Conservation (phyloP, 2,113 vertebrate genomes). For the Hipposideros armiger region DNA sequence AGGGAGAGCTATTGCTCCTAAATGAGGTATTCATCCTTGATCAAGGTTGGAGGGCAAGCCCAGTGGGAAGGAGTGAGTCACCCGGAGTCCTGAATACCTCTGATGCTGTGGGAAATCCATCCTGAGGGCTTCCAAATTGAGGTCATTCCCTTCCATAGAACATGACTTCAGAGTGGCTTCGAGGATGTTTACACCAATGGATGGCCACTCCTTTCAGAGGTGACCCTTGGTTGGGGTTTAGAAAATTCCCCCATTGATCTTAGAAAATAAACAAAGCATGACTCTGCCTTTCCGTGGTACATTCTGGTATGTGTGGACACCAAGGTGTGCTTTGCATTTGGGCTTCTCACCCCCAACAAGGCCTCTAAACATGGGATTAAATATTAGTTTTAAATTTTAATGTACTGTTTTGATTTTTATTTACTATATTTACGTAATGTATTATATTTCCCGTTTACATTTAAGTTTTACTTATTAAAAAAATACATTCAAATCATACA, state of each 20-base stretch:
- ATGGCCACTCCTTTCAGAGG: neutral
- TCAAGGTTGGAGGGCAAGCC: neutral
- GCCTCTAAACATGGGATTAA: neutral
- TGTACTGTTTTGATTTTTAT: neutral
- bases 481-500: neutral
- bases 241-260: neutral
- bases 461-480: neutral
- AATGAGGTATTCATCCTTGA: neutral
- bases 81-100: neutral
- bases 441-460: neutral
- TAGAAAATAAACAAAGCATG: neutral
- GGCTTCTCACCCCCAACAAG: neutral
- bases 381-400: neutral
- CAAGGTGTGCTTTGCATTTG: neutral
- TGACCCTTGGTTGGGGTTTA: constrained; percentile 5
- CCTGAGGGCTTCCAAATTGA: neutral
- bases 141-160: constrained; percentile 44
- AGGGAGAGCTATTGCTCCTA: neutral
- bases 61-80: constrained; percentile 57
- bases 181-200: neutral
- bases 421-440: neutral
- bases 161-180: constrained; percentile 51
- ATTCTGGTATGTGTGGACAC: neutral
- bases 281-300: neutral
- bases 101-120: constrained; percentile 4